Evolutionary conservation across 2,888 invertebrate genomes (phyloP), one percentile per base, ranked within the genome.

Genomic region (Diplolepis rosae): DNA sequence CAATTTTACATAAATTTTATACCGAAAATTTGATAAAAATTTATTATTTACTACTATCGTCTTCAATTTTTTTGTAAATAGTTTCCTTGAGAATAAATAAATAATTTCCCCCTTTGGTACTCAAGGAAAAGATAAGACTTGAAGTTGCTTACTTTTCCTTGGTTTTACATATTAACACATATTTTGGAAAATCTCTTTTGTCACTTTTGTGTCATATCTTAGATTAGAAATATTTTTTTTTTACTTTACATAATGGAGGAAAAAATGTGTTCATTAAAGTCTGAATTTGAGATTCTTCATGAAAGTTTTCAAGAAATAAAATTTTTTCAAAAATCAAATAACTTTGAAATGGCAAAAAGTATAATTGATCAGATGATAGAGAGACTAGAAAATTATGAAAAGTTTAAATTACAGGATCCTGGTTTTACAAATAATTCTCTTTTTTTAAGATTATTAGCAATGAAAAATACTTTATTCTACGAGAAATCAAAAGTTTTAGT

Each of bases 381-480:
- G 27, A 76, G 69, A 50, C 71, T 77, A 32, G 68, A 74, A 22
- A 52, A 51, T 30, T 50, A 65, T 50, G 56, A 65, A 54, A 54
- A 11, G 11, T 54, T 22, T 22, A 48, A 48, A 48, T 48, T 22
- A 11, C 4, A 48, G 22, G 22, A 48, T 9, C 18, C 4, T 1
- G 4, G 22, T 11, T 22, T 11, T 42, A 15, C 35, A 9, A 50
- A 69, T 4, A 39, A 50, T 11, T 4, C 35, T 7, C 27, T 69
- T 9, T 48, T 22, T 66, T 27, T 73, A 24, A 75, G 75, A 18
- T 70, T 79, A 11, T 52, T 76, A 22, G 77, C 76, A 7, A 79
- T 79, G 77, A 80, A 77, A 48, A 73, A 54, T 2, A 74, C 77
- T 7, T 68, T 80, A 22, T 65, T 76, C 45, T 80, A 79, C 65